A percentile compares a stretch with the other conserved stretches of the same genome.
phyloP scores from a whole-genome alignment of 1,140 invertebrate genomes.

The Homalodisca vitripennis region DNA sequence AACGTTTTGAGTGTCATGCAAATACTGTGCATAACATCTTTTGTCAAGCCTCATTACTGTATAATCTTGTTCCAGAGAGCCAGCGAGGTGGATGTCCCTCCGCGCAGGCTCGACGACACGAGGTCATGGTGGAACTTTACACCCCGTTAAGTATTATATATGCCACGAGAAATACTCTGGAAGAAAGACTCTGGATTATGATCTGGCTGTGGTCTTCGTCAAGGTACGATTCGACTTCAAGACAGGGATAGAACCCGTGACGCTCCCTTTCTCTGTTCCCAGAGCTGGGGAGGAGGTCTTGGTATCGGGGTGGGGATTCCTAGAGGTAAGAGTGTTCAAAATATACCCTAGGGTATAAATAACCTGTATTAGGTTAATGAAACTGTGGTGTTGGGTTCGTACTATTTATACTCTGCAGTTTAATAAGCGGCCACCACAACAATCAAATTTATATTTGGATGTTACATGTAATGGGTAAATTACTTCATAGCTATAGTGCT shows the following conservation, averaged over 20 bases:
- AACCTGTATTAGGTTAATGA: no score
- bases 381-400: no score
- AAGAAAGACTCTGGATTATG: constrained; percentile 50
- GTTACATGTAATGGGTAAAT: no score
- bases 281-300: constrained; percentile 39
- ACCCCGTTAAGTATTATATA: background rate
- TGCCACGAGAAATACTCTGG: constrained; percentile 33
- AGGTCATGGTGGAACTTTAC: background rate
- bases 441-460: no score
- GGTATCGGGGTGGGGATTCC: constrained; percentile 48
- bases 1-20: no score
- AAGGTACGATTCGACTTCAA: constrained; percentile 37
- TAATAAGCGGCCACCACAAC: no score
- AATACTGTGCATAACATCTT: no score
- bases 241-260: constrained; percentile 39
- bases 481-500: no score
- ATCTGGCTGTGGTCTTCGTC: constrained; percentile 54
- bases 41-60: no score
- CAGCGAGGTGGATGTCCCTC: background rate
- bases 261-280: constrained; percentile 37
- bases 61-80: background rate
- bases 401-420: no score
- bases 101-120: background rate
- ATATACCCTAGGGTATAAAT: no score
- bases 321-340: constrained; percentile 41